Evolutionary conservation across 2,113 vertebrate genomes (phyloP), one percentile per base, ranked within the genome.

Genomic region (Rhizomys pruinosus): DNA sequence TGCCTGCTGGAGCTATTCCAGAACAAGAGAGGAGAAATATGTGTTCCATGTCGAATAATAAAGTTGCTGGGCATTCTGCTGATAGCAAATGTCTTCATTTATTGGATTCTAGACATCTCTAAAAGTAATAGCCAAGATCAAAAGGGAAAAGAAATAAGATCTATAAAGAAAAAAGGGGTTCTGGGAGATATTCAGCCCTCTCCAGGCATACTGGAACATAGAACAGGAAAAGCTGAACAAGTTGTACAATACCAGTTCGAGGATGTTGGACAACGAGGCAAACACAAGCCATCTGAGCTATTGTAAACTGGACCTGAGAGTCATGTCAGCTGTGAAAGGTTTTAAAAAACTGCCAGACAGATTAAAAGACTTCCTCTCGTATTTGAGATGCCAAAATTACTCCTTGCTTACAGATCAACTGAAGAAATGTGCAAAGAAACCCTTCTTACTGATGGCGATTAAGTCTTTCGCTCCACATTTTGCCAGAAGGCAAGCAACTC

Each of bases 401-500:
- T 99, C 98, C 0, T 89, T 99, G 94, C 88, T 99, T 59, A 98
- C 99, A 23, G 98, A 99, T 86, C 98, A 99, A 42, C 98, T 98
- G 0, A 94, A 97, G 8, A 96, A 98, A 61, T 99, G 99, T 84
- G 97, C 98, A 8, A 96, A 97, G 8, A 98, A 98, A 32, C 99
- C 99, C 20, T 99, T 99, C 96, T 97, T 99, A 55, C 96, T 99
- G 90, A 97, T 99, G 91, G 99, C 98, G 0, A 98, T 99, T 84
- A 99, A 99, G 96, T 99, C 99, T 0, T 97, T 99, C 47, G n/a
- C n/a, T n/a, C n/a, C n/a, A n/a, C n/a, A n/a, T n/a, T n/a, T n/a
- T n/a, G n/a, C n/a, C n/a, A n/a, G 99, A 66, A 98, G 99, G 68
- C 99, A 99, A 97, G 99, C 99, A 1, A 99, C 99, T 66, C 98